Base-by-base conservation (phyloP, 2,888 invertebrate species). In the Ceramica pisi region DNA sequence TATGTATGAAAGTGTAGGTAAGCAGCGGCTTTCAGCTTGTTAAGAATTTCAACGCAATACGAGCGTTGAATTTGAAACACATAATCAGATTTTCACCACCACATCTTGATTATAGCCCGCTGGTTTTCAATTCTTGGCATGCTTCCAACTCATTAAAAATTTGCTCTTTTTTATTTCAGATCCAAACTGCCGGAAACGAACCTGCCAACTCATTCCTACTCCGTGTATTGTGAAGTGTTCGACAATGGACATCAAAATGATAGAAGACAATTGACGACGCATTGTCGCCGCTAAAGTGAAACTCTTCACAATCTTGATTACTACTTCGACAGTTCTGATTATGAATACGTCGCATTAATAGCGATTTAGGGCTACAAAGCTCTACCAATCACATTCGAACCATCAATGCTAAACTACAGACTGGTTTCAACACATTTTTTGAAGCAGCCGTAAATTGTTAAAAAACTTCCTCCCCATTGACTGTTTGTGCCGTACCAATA, bases 361-460 rank as follows among this genome's bases (percentile, higher is more conserved):
- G 89, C 83, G 86, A 80, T 74, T 78, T 81, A 77, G 91, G 90
- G 93, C 94, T 90, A 91, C 85, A 80, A 86, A 90, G 92, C 93
- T 94, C 90, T 85, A 82, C 87, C 87, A 90, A 92, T 89, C 89
- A 90, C 86, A 78, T 81, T 89, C 96, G 82, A 88, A 80, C 89
- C 88, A 89, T 96, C 95, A 95, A 98, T 98, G 98, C 98, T 98
- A 97, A 98, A 98, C 96, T 97, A 98, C 97, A 98, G 98, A 96
- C 97, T 98, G 92, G 98, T 98, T 86, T 98, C 98, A 94, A 98
- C 98, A 93, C 98, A 98, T 96, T 98, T 98, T 95, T 96, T 98
- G 95, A 98, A 98, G 96, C 98, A 98, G 96, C 98, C 98, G 97
- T 98, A 98, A 97, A 97, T 97, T 93, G 75, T 80, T 79, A 53